Conservation (phyloP, 1,140 invertebrate species). For the Drosophila arawakana region DNA sequence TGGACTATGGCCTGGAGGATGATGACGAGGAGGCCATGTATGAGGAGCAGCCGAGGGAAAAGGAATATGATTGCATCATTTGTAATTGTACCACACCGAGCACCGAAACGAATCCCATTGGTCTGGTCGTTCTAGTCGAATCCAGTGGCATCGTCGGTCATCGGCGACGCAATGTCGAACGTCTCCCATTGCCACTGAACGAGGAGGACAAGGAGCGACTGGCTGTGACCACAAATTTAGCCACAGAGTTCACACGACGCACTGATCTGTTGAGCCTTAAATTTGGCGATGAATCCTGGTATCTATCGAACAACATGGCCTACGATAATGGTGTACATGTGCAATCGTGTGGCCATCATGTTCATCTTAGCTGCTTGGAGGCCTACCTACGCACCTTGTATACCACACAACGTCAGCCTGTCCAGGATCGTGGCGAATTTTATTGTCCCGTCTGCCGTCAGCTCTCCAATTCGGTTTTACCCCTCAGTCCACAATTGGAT, state of each 20-base stretch:
- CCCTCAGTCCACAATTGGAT: constrained; percentile 92
- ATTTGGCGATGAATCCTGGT: constrained; percentile 88
- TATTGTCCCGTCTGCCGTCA: constrained; percentile 97
- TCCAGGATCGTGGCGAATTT: constrained; percentile 95
- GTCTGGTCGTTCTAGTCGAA: constrained; percentile 92
- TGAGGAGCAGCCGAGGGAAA: constrained; percentile 87
- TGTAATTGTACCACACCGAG: constrained; percentile 95
- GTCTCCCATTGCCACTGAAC: constrained; percentile 70
- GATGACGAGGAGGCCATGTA: constrained; percentile 88
- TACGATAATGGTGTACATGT: constrained; percentile 97
- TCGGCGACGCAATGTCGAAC: constrained; percentile 77
- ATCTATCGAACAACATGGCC: constrained; percentile 93
- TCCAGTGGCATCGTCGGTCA: constrained; percentile 82
- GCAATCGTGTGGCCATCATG: constrained; percentile 98
- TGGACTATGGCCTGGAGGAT: constrained; percentile 81
- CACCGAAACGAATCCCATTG: constrained; percentile 94
- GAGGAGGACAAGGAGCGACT: constrained; percentile 70
- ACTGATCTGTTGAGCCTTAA: constrained; percentile 74
- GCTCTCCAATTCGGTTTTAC: constrained; percentile 96
- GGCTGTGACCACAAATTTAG: constrained; percentile 62
- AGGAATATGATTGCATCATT: constrained; percentile 97
- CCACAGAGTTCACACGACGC: constrained; percentile 73
- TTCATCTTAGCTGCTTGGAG: constrained; percentile 96
- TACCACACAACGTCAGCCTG: constrained; percentile 89
- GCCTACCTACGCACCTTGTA: constrained; percentile 94